Percentiles rank a stretch among this genome's conserved stretches.
phyloP scores from a whole-genome alignment of 2,797 vertebrate genomes.

The Channa striata region DNA sequence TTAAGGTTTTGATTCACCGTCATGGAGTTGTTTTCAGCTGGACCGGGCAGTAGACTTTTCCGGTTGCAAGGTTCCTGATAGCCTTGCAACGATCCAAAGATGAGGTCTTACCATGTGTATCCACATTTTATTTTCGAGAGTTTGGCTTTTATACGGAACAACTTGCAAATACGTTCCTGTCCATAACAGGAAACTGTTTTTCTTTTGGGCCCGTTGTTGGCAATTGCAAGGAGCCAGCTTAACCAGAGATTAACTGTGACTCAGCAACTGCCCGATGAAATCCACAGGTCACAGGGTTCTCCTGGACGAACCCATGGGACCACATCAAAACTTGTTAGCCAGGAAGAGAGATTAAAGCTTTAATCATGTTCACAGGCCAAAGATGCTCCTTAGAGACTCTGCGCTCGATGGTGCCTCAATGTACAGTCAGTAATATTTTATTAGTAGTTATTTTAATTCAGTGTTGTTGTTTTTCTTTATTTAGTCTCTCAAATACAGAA shows the following conservation, averaged over 20 bases:
- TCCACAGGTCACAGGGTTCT: slow-evolving; percentile 59
- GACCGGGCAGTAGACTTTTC: too few relatives aligned
- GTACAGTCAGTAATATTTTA: slow-evolving; percentile 8
- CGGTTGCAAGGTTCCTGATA: not conserved
- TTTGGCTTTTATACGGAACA: not conserved
- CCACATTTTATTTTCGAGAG: too few relatives aligned
- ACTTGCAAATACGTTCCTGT: not conserved
- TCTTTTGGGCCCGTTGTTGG: slow-evolving; percentile 1
- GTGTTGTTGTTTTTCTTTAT: not conserved
- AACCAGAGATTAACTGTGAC: slow-evolving; percentile 71
- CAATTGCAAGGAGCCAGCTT: slow-evolving; percentile 32
- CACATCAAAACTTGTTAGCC: slow-evolving; percentile 56
- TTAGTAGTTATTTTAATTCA: not conserved
- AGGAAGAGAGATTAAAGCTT: slow-evolving; percentile 73
- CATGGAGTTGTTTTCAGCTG: not conserved
- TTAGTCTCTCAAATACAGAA: not conserved
- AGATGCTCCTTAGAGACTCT: slow-evolving; percentile 49
- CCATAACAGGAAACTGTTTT: not conserved
- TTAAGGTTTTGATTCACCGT: not conserved
- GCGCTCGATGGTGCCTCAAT: slow-evolving; percentile 12
- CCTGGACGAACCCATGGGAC: slow-evolving; percentile 27
- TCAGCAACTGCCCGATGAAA: slow-evolving; percentile 63
- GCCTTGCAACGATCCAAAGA: too few relatives aligned
- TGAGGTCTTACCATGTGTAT: too few relatives aligned
- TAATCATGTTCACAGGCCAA: slow-evolving; percentile 63